Conservation (phyloP, 1,140 invertebrate genomes). For the Adoxophyes honmai region DNA sequence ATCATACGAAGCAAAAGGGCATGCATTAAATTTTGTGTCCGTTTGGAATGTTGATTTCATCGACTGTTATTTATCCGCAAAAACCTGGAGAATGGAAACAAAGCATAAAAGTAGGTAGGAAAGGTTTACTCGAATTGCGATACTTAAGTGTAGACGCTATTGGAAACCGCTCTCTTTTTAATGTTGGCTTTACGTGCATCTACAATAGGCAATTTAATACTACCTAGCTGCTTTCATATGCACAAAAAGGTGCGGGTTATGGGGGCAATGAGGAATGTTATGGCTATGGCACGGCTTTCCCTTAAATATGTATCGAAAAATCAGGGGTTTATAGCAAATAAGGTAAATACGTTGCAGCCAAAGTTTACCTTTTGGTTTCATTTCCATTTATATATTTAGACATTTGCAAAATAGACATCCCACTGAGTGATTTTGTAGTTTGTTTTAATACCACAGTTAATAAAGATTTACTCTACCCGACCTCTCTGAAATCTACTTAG, state of each 20-base stretch:
- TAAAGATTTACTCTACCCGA: no score
- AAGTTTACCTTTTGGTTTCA: neutral
- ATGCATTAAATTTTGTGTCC: no score
- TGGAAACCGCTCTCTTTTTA: conserved; percentile 59
- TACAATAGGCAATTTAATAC: conserved; percentile 60
- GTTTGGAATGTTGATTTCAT: no score
- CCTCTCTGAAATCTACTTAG: no score
- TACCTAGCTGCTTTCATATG: conserved; percentile 4
- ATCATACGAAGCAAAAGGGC: no score
- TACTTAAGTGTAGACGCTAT: conserved; percentile 29
- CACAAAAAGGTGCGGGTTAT: conserved; percentile 12
- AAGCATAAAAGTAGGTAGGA: no score
- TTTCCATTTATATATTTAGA: no score
- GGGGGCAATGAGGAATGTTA: neutral
- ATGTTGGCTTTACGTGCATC: conserved; percentile 52
- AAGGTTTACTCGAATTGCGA: neutral
- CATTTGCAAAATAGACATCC: no score
- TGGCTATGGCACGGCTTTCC: neutral
- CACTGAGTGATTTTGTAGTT: no score
- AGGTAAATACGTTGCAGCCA: neutral
- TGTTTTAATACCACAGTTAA: no score
- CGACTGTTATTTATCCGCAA: no score
- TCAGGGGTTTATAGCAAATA: neutral
- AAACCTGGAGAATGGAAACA: no score
- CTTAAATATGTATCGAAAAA: neutral